Evolutionary conservation across 2,113 vertebrate species (phyloP), one percentile per base, ranked within the genome.

Genomic region (Taxidea taxus): DNA sequence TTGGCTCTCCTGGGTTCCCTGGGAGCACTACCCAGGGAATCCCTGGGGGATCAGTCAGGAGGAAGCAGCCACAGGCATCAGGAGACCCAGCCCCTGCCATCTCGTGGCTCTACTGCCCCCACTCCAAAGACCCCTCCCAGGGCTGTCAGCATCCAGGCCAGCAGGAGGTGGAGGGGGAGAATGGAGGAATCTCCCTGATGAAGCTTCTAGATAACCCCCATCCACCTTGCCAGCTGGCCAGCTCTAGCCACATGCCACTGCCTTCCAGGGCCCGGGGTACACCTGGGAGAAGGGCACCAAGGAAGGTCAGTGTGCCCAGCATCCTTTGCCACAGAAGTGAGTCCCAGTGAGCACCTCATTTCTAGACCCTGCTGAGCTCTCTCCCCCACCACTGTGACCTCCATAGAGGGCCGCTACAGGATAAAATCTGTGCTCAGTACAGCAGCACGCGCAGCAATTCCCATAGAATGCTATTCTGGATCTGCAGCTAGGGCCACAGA

Each of bases 341-440:
- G 25, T 54, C 44, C 44, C 11, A 27, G 37, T 4, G 44, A 4
- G 39, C 12, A 6, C 37, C 7, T 25, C 27, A 20, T 44, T 23
- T 9, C 4, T 31, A 20, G 70, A 15, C 42, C 78, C 5, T 16
- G 10, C 54, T 0, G 49, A 49, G 54, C 25, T 13, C 60, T 0
- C 7, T 4, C 21, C 25, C 58, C 56, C 6, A 20, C 54, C 3
- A 15, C 25, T n/a, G 3, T 31, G 42, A 64, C 51, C 51, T 64
- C 31, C 29, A 21, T 0, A 18, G 49, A 58, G 44, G n/a, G 44
- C 31, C 0, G 2, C 34, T 18, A 4, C 6, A 0, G 20, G 42
- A 13, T 0, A 1, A 6, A 23, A 31, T 42, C 42, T 31, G 0
- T 29, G 0, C 12, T 23, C 16, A 0, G 47, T 1, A 9, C 0